Evolutionary conservation across 2,113 vertebrate genomes (phyloP).

Genomic region (Neopipo cinnamomea): DNA sequence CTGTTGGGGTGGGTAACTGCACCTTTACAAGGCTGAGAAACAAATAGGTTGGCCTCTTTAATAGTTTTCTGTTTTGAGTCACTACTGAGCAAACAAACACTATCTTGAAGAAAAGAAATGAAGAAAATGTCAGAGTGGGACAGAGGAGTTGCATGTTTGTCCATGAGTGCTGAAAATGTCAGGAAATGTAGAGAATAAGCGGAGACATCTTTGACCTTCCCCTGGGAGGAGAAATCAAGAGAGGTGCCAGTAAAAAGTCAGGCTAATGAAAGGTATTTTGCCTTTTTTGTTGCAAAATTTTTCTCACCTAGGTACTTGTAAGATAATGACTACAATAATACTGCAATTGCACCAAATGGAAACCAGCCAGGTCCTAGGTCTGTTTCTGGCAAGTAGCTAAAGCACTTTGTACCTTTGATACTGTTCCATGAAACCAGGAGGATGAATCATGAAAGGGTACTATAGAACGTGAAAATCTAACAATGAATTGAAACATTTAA

Average conservation of each 20-base stretch:
- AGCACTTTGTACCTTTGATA: background rate
- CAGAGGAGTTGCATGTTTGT: background rate
- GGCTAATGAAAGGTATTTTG: background rate
- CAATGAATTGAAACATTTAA: background rate
- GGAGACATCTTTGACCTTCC: background rate
- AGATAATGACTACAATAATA: background rate
- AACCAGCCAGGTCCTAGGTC: background rate
- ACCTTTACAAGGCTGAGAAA: background rate
- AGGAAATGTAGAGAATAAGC: background rate
- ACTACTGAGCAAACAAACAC: background rate
- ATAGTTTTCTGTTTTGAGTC: background rate
- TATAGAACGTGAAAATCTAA: background rate
- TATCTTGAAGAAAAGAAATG: background rate
- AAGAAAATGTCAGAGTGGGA: background rate
- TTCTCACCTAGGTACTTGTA: background rate
- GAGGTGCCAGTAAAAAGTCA: background rate
- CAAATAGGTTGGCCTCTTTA: background rate
- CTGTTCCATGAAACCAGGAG: background rate
- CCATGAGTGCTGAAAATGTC: background rate
- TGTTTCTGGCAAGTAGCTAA: background rate
- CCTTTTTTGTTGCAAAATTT: background rate
- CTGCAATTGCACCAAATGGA: background rate
- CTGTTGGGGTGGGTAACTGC: slow-evolving; percentile 1
- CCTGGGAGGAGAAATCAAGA: background rate
- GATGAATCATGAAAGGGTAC: background rate